phyloP scores from a whole-genome alignment of 2,888 invertebrate genomes.

The Tetragonula carbonaria region DNA sequence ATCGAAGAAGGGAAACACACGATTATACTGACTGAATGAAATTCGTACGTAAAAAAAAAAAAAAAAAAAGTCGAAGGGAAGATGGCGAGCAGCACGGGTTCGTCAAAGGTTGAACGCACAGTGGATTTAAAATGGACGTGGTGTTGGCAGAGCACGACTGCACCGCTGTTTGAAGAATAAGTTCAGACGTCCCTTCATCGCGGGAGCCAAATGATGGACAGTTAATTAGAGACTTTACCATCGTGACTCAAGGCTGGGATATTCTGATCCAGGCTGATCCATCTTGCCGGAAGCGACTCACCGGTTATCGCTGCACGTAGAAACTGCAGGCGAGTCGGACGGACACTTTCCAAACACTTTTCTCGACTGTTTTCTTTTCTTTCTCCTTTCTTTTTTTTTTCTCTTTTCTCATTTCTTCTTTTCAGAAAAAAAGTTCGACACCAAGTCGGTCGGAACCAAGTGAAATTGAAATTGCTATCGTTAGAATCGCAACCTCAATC shows the following conservation, averaged over 20 bases:
- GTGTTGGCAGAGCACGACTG: neutral
- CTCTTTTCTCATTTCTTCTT: no score
- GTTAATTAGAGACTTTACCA: constrained; percentile 75
- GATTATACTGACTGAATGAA: neutral
- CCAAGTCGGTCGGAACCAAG: no score
- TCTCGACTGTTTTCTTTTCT: no score
- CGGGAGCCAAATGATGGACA: constrained; percentile 67
- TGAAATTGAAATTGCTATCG: no score
- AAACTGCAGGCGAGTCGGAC: constrained; percentile 45
- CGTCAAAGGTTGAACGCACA: neutral
- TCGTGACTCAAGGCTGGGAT: constrained; percentile 52
- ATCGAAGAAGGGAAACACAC: neutral
- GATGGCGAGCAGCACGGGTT: neutral
- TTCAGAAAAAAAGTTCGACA: no score
- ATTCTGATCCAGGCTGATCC: constrained; percentile 5
- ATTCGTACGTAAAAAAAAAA: neutral
- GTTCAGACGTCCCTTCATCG: constrained; percentile 52
- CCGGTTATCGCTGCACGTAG: constrained; percentile 46
- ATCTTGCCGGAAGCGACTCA: constrained; percentile 54
- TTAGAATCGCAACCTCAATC: no score
- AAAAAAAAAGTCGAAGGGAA: neutral
- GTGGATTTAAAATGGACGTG: neutral
- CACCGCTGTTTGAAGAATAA: constrained; percentile 35
- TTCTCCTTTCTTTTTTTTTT: no score
- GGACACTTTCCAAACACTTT: neutral